Evolutionary conservation across 2,888 invertebrate species (phyloP).

Genomic region (Sinelater perroti): DNA sequence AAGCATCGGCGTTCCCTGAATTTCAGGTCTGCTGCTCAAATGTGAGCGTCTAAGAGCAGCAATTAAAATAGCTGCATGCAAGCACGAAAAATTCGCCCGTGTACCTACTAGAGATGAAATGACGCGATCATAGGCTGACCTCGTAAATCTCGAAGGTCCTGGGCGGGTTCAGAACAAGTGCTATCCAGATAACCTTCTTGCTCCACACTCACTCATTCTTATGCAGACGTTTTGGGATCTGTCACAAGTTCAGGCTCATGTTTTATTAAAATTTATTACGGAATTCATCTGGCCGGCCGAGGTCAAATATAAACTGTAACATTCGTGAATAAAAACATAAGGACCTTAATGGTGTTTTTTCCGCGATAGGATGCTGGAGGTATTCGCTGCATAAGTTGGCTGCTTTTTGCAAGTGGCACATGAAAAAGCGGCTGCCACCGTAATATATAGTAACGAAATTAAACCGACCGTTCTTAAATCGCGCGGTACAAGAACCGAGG

Average conservation of each 20-base stretch:
- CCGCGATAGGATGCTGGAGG: no score
- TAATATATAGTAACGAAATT: no score
- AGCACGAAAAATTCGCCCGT: slow-evolving; percentile 17
- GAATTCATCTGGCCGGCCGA: slow-evolving; percentile 30
- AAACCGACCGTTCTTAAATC: not conserved
- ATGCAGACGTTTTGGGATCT: slow-evolving; percentile 54
- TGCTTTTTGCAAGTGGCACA: no score
- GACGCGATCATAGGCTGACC: slow-evolving; percentile 56
- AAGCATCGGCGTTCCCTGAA: no score
- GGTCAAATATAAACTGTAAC: slow-evolving; percentile 27
- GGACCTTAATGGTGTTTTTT: no score
- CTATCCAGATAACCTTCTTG: slow-evolving; percentile 58
- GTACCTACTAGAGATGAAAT: slow-evolving; percentile 48
- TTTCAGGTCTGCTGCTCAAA: no score
- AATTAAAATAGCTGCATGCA: no score
- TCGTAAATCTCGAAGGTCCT: slow-evolving; percentile 56
- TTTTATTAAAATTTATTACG: slow-evolving; percentile 38
- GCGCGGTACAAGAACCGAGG: not conserved
- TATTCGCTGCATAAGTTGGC: not conserved
- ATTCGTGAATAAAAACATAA: slow-evolving; percentile 11
- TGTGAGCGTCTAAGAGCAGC: no score
- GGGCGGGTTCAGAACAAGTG: slow-evolving; percentile 57
- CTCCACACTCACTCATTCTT: slow-evolving; percentile 56
- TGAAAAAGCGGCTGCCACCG: no score
- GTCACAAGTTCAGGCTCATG: slow-evolving; percentile 48